Percentiles rank a stretch among this genome's conserved stretches.
Evolutionary conservation across 2,888 invertebrate genomes (phyloP).

Genomic region (Congeria kusceri): DNA sequence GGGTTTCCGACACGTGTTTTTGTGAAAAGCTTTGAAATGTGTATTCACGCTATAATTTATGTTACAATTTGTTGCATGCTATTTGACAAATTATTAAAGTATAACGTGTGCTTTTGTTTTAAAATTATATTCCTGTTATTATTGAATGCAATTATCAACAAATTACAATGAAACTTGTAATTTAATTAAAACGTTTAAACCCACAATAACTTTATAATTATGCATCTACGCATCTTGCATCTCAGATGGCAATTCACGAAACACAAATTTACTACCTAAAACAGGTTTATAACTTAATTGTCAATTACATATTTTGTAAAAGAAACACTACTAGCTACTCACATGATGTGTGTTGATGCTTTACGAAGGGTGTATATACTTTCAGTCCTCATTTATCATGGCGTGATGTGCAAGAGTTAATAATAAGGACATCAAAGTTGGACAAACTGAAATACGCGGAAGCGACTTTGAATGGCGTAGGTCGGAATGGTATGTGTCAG

Average conservation of each 20-base stretch:
- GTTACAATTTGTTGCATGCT: background rate
- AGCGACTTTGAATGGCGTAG: slow-evolving; percentile 42
- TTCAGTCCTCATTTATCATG: slow-evolving; percentile 92
- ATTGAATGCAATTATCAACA: too few relatives aligned
- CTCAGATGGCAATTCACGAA: background rate
- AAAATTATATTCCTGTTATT: too few relatives aligned
- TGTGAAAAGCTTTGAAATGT: background rate
- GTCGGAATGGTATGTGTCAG: slow-evolving; percentile 16
- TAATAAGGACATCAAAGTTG: slow-evolving; percentile 91
- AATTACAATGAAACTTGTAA: too few relatives aligned
- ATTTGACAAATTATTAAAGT: background rate
- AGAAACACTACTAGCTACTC: background rate
- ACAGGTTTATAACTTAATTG: background rate
- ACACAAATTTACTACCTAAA: background rate
- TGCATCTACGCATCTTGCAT: background rate
- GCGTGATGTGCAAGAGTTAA: slow-evolving; percentile 95
- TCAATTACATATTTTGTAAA: too few relatives aligned
- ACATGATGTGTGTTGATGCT: too few relatives aligned
- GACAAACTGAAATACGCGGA: slow-evolving; percentile 15
- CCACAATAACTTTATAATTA: too few relatives aligned
- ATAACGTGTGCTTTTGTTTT: too few relatives aligned
- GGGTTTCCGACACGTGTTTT: slow-evolving; percentile 47
- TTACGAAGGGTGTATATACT: slow-evolving; percentile 72
- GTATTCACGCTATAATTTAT: background rate
- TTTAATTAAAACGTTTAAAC: too few relatives aligned